Evolutionary conservation across 2,113 vertebrate species (phyloP).

Genomic region (Hystrix cristata): DNA sequence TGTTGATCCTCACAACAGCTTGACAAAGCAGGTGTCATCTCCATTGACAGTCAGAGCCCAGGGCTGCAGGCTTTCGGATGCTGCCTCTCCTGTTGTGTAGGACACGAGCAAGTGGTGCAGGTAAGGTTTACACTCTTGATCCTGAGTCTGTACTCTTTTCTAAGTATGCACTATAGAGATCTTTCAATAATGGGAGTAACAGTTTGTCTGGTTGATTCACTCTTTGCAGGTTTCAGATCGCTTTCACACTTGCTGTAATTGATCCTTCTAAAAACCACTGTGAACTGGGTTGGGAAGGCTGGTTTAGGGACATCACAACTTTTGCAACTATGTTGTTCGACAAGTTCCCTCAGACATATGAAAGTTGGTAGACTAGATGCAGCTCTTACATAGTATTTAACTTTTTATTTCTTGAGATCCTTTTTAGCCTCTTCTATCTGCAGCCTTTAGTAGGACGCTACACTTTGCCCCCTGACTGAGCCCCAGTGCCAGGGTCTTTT

Average conservation of each 20-base stretch:
- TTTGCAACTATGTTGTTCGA: neutral
- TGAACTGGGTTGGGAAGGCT: neutral
- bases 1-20: neutral
- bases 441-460: conserved; percentile 10
- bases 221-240: neutral
- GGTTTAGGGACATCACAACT: neutral
- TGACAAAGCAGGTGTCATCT: neutral
- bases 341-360: neutral
- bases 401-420: conserved; percentile 48
- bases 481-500: conserved; percentile 34
- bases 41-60: neutral
- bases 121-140: neutral
- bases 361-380: neutral
- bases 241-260: neutral
- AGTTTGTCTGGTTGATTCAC: neutral
- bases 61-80: neutral
- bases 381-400: neutral
- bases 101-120: neutral
- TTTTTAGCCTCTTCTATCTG: conserved; percentile 49
- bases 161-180: neutral
- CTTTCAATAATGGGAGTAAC: neutral
- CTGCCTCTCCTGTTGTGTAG: neutral
- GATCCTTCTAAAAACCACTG: neutral
- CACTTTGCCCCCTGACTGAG: conserved; percentile 45
- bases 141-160: neutral